Evolutionary conservation across 2,888 invertebrate genomes (phyloP), one percentile per base, ranked within the genome.

Genomic region (Orthosia gracilis): DNA sequence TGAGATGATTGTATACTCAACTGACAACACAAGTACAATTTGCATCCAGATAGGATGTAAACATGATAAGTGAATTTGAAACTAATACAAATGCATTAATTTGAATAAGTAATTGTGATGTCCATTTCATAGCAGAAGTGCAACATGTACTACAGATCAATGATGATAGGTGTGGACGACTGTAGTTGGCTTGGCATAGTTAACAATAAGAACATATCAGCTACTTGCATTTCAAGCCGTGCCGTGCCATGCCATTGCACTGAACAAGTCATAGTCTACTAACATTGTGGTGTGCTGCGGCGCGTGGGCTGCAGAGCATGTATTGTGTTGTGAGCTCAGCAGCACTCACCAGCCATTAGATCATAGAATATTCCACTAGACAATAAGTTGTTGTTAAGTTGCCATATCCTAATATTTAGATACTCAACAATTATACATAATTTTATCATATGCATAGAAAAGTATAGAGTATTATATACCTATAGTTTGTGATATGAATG

Each of bases 361-460:
- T 90, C 73, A 76, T 91, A 91, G 89, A 88, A 85, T 94, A 95
- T 95, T 96, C 95, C 96, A 95, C 89, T 96, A 96, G 96, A 96
- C 95, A 96, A 96, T 96, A 96, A 96, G 96, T 94, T 93, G 93
- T 94, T 94, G 86, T 94, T 96, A 95, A 95, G 95, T 96, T 96
- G 96, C 96, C 96, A 96, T 96, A 96, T 95, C 95, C 93, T 95
- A 95, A 94, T 94, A 91, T 93, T 95, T 95, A 96, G 96, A 95
- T 95, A 96, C 95, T 96, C 94, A 93, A 94, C 92, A 93, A 92
- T 92, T 94, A 94, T 94, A 94, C 91, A 94, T 92, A 89, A 89
- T 86, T 92, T 92, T 90, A 85, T 88, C 86, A 90, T 90, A 91
- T 92, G 92, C 92, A 92, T 93, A 94, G 93, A 93, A 87, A 92